Percentiles rank a stretch among this genome's conserved stretches.
Evolutionary conservation across 2,797 vertebrate genomes (phyloP).

Genomic region (Anguilla obscura): DNA sequence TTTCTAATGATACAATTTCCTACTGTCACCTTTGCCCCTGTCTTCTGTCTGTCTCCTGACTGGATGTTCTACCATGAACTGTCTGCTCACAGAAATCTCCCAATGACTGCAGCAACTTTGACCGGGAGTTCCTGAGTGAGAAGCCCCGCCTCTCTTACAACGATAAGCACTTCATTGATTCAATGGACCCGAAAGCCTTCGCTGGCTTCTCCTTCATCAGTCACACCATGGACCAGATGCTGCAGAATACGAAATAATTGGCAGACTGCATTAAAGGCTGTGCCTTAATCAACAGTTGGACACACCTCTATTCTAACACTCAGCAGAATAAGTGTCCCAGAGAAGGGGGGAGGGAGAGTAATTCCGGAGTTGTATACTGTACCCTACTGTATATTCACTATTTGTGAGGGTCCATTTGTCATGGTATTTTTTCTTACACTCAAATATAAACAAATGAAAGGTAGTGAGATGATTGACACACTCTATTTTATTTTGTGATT

Average conservation of each 20-base stretch:
- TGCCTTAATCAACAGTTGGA: neutral
- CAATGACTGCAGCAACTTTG: conserved; percentile 95
- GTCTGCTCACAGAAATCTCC: conserved; percentile 80
- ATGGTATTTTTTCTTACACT: conserved; percentile 36
- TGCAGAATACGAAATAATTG: conserved; percentile 76
- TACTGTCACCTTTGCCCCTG: neutral
- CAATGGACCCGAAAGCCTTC: conserved; percentile 95
- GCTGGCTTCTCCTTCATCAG: conserved; percentile 94
- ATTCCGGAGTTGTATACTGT: neutral
- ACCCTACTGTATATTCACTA: neutral
- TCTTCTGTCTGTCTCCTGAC: conserved; percentile 23
- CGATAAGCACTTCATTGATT: conserved; percentile 96
- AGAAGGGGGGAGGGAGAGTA: neutral
- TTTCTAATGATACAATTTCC: neutral
- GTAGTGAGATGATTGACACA: conserved; percentile 37
- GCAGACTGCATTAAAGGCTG: neutral
- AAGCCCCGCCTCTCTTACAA: conserved; percentile 91
- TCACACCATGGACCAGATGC: conserved; percentile 84
- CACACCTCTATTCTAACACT: conserved; percentile 6
- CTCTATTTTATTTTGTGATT: conserved; percentile 52
- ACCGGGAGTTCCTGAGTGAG: conserved; percentile 94
- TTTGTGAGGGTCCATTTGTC: conserved; percentile 35
- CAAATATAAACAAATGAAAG: conserved; percentile 42
- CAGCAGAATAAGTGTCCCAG: neutral
- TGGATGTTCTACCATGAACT: neutral